A percentile compares a stretch with the other conserved stretches of the same genome.
phyloP scores from a whole-genome alignment of 2,113 vertebrate species.

The Dicentrarchus labrax region DNA sequence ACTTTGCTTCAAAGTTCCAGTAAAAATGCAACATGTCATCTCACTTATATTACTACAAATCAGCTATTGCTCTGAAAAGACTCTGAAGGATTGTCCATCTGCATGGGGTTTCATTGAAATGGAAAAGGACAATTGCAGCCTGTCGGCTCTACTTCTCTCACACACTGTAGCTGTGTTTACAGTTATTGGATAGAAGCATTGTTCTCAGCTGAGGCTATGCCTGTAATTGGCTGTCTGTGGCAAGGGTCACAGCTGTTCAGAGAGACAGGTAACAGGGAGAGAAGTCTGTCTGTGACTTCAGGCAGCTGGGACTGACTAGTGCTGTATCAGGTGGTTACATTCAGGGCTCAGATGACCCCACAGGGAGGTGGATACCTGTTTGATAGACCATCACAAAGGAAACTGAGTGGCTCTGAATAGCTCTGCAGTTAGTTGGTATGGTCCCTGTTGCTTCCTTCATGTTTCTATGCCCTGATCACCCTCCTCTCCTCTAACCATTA shows the following conservation, averaged over 20 bases:
- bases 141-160: conserved; percentile 13
- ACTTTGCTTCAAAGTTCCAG: neutral
- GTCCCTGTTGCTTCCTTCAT: conserved; percentile 41
- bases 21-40: neutral
- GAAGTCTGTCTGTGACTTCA: conserved; percentile 26
- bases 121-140: conserved; percentile 23
- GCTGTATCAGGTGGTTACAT: conserved; percentile 51
- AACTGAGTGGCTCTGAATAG: conserved; percentile 38
- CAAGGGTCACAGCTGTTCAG: conserved; percentile 62
- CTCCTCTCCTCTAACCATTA: conserved; percentile 29
- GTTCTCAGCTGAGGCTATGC: conserved; percentile 28
- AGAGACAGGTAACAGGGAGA: conserved; percentile 50
- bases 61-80: neutral
- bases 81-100: neutral
- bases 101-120: conserved; percentile 20
- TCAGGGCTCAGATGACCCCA: conserved; percentile 42
- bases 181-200: conserved; percentile 30
- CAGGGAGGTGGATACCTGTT: conserved; percentile 27
- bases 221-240: conserved; percentile 69
- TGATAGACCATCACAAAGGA: conserved; percentile 46
- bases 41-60: neutral
- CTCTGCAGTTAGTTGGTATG: conserved; percentile 35
- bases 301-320: conserved; percentile 55
- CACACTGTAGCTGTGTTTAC: conserved; percentile 31
- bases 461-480: conserved; percentile 12